Evolutionary conservation across 2,113 vertebrate species (phyloP).

Genomic region (Nycticebus coucang): DNA sequence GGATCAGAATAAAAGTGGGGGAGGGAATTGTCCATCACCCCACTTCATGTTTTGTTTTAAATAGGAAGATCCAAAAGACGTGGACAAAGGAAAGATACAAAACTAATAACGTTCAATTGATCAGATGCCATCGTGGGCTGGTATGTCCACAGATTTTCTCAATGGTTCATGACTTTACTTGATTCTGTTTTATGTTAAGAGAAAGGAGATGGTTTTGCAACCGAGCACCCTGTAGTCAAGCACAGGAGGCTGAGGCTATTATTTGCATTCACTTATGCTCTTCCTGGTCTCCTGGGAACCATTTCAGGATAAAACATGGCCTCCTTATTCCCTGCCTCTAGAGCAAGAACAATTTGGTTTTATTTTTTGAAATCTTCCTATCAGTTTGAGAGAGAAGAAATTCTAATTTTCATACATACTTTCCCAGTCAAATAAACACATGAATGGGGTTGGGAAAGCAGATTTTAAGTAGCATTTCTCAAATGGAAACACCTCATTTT

Average conservation of each 20-base stretch:
- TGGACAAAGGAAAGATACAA: not conserved
- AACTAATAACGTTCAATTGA: not conserved
- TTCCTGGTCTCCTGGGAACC: conserved; percentile 51
- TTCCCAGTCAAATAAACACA: conserved; percentile 34
- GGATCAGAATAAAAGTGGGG: not conserved
- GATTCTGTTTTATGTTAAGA: conserved; percentile 46
- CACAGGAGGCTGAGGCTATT: conserved; percentile 31
- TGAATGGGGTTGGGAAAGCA: conserved; percentile 25
- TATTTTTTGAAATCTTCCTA: conserved; percentile 67
- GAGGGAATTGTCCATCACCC: not conserved
- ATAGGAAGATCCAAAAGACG: not conserved
- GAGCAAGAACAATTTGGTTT: conserved; percentile 63
- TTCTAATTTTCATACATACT: conserved; percentile 34
- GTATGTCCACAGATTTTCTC: not conserved
- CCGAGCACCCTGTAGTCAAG: conserved; percentile 30
- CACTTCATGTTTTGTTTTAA: not conserved
- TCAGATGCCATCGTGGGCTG: not conserved
- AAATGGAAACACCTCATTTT: conserved; percentile 40
- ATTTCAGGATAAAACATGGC: conserved; percentile 58
- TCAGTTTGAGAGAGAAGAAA: conserved; percentile 57
- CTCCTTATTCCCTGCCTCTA: conserved; percentile 56
- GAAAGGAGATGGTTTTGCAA: conserved; percentile 60
- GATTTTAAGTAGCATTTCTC: not conserved
- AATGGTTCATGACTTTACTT: not conserved
- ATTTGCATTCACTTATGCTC: conserved; percentile 59